Base-by-base conservation (phyloP, 1,140 invertebrate species). In the Pogonomyrmex californicus region DNA sequence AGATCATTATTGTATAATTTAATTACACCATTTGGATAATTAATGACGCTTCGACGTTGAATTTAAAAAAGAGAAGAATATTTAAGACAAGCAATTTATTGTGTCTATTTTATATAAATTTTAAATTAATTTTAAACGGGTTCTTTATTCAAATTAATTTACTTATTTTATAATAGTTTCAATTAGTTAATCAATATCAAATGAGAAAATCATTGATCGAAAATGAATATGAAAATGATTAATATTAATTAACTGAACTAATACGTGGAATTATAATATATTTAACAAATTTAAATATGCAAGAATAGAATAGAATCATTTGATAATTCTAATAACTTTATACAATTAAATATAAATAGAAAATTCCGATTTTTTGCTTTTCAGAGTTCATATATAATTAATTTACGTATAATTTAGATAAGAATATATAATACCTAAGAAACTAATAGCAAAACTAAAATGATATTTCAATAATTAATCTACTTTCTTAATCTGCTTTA, bases 41-140 rank as follows among this genome's bases (percentile, higher is more conserved):
- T 58, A 54, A 36, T 41, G 78, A 76, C 71, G 73, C 23, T 58
- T 78, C 41, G 56, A 44, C 47, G 54, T 90, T 85, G 23, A 68
- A 68, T 30, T 5, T 56, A 38, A 30, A 60, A 60, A 60, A 33
- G 10, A 12, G 23, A 33, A 44, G 23, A 76, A 38, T 66, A 2
- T 68, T 9, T 23, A 47, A 4, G 4, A 68, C 23, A 23, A 23
- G 23, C 23, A 23, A 23, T 47, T 10, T n/a, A n/a, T 44, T 44
- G 4, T 5, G 9, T 66, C 44, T 30, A 23, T 68, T 23, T 4
- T 1, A n/a, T 12, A n/a, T 47, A 23, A 66, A 44, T 23, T 63
- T 38, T 38, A 2, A 63, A 63, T 63, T 63, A 36, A 5, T 63
- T 65, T 41, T 17, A 14, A 41, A 2, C 23, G 17, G 41, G n/a